Conservation (phyloP, 2,888 invertebrate genomes). For the Thymelicus lineola region DNA sequence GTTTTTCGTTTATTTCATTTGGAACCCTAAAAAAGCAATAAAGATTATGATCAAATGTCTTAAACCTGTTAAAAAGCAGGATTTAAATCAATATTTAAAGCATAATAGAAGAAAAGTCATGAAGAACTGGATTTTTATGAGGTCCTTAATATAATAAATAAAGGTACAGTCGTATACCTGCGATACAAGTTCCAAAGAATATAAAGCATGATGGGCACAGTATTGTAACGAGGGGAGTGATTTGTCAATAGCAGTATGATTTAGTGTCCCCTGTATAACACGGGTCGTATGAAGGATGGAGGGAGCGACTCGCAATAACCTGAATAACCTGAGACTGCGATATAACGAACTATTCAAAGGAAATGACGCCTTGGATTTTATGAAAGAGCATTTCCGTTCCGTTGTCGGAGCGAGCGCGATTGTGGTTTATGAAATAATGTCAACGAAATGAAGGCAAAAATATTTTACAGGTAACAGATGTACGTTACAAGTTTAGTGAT, state of each 20-base stretch:
- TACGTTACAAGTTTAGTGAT: constrained; percentile 7
- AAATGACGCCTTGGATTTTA: constrained; percentile 27
- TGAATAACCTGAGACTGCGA: constrained; percentile 64
- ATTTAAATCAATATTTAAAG: too few relatives aligned
- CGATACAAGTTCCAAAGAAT: constrained; percentile 46
- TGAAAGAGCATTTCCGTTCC: constrained; percentile 21
- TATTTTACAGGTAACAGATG: constrained; percentile 23
- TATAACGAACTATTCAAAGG: constrained; percentile 57
- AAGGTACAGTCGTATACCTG: constrained; percentile 14
- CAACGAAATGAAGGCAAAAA: constrained; percentile 10
- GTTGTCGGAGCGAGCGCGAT: constrained; percentile 6
- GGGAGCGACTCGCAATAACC: constrained; percentile 58
- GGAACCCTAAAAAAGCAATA: too few relatives aligned
- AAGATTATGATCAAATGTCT: too few relatives aligned
- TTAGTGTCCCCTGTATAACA: constrained; percentile 67
- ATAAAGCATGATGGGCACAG: constrained; percentile 64
- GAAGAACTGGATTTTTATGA: too few relatives aligned
- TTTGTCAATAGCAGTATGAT: constrained; percentile 73
- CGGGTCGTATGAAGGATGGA: constrained; percentile 39
- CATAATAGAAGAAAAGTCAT: too few relatives aligned
- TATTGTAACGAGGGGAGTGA: constrained; percentile 68
- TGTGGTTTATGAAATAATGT: constrained; percentile 22
- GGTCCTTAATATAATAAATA: not conserved
- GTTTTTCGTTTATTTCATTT: too few relatives aligned
- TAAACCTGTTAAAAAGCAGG: too few relatives aligned